phyloP scores from a whole-genome alignment of 1,140 invertebrate species.

The Sarcophaga bullata region DNA sequence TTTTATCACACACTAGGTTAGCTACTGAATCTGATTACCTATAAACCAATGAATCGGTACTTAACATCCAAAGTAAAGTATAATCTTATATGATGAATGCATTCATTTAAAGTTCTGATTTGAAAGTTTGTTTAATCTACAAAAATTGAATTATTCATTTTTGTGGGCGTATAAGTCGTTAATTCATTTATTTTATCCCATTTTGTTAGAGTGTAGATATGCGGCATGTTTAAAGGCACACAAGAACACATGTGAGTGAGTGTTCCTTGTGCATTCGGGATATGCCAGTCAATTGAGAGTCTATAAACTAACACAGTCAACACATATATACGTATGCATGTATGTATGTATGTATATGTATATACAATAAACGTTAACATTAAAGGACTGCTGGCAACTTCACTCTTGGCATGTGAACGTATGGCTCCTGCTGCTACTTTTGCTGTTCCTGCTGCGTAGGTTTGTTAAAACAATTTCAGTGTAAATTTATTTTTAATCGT shows the following conservation, averaged over 20 bases:
- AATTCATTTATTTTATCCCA: constrained; percentile 42
- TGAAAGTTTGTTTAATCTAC: constrained; percentile 25
- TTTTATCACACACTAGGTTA: too few relatives aligned
- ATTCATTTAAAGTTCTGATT: not conserved
- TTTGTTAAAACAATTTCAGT: constrained; percentile 35
- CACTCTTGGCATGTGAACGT: not conserved
- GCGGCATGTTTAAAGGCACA: too few relatives aligned
- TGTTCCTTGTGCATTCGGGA: not conserved
- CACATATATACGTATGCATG: not conserved
- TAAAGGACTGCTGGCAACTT: not conserved
- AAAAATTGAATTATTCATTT: constrained; percentile 42
- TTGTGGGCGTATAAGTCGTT: constrained; percentile 42
- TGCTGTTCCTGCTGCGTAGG: not conserved
- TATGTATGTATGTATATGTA: not conserved
- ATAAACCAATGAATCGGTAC: too few relatives aligned
- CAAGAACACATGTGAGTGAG: too few relatives aligned
- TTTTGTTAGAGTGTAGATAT: constrained; percentile 18
- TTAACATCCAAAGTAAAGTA: too few relatives aligned
- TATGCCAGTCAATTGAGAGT: not conserved
- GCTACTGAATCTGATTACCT: too few relatives aligned
- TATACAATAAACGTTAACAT: not conserved
- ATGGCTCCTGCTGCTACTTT: not conserved
- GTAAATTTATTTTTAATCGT: constrained; percentile 38
- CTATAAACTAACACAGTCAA: not conserved
- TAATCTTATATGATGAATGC: too few relatives aligned